Percentiles rank a stretch among this genome's conserved stretches.
phyloP scores from a whole-genome alignment of 2,888 invertebrate genomes.

The Vandiemenella viatica region DNA sequence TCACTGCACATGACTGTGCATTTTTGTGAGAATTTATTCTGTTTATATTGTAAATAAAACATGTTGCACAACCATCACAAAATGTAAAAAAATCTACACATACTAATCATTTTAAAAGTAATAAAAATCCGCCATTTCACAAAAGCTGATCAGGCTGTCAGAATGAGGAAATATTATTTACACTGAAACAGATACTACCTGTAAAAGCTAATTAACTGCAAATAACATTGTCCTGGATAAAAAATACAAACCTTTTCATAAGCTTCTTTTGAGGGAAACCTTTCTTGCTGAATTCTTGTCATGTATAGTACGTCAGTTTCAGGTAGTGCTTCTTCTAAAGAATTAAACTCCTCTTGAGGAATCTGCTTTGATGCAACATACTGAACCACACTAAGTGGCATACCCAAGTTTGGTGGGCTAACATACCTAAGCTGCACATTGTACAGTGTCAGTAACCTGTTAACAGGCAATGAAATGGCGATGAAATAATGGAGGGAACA shows the following conservation, averaged over 20 bases:
- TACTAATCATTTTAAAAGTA: no score
- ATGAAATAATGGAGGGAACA: no score
- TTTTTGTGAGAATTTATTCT: no score
- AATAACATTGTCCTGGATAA: background rate
- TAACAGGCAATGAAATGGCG: no score
- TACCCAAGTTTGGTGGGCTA: conserved; percentile 68
- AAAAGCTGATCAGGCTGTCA: background rate
- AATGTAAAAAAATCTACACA: no score
- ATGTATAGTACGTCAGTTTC: conserved; percentile 96
- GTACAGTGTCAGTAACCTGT: conserved; percentile 72
- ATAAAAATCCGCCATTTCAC: background rate
- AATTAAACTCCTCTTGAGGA: conserved; percentile 52
- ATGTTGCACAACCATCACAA: no score
- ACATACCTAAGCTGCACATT: conserved; percentile 87
- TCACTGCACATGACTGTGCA: no score
- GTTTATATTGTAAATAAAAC: no score
- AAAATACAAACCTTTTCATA: conserved; percentile 56
- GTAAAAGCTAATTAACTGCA: background rate
- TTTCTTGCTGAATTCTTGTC: conserved; percentile 92
- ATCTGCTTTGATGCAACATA: conserved; percentile 67
- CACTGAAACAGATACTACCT: background rate
- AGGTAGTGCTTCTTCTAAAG: conserved; percentile 70
- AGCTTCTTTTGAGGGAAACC: conserved; percentile 69
- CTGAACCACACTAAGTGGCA: conserved; percentile 76
- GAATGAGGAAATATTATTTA: background rate